Percentiles rank a stretch among this genome's conserved stretches.
Evolutionary conservation across 1,140 invertebrate genomes (phyloP).

Genomic region (Bombus polaris): DNA sequence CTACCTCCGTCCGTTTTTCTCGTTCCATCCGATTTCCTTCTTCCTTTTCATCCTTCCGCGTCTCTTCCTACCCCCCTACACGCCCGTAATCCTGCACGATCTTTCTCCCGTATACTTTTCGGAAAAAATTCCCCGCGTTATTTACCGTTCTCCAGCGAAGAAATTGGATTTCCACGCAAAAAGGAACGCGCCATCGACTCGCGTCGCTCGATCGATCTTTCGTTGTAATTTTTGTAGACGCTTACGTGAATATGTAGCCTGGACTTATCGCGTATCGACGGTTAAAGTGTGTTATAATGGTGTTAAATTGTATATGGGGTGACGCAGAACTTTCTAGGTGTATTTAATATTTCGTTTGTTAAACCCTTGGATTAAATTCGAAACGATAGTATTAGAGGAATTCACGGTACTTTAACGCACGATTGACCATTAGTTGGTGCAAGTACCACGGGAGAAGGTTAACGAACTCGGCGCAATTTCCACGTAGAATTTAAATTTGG

Average conservation of each 20-base stretch:
- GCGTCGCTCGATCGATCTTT: background rate
- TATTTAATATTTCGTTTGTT: too few species aligned
- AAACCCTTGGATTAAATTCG: too few species aligned
- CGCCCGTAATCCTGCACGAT: background rate
- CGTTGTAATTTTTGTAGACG: background rate
- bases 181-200: background rate
- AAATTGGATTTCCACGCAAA: background rate
- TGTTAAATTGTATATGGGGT: too few species aligned
- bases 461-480: background rate
- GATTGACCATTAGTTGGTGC: background rate
- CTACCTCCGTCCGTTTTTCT: constrained; percentile 29
- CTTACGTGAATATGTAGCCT: background rate
- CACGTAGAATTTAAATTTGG: constrained; percentile 1
- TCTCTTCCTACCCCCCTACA: background rate
- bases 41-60: background rate
- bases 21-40: constrained; percentile 10
- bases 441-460: background rate
- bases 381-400: too few species aligned
- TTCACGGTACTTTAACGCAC: background rate
- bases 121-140: background rate
- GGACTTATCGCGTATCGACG: background rate
- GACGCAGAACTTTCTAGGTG: too few species aligned
- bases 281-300: too few species aligned
- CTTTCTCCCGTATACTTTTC: background rate
- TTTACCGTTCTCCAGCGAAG: constrained; percentile 5